Evolutionary conservation across 2,888 invertebrate genomes (phyloP).

Genomic region (Drosophila monieri): DNA sequence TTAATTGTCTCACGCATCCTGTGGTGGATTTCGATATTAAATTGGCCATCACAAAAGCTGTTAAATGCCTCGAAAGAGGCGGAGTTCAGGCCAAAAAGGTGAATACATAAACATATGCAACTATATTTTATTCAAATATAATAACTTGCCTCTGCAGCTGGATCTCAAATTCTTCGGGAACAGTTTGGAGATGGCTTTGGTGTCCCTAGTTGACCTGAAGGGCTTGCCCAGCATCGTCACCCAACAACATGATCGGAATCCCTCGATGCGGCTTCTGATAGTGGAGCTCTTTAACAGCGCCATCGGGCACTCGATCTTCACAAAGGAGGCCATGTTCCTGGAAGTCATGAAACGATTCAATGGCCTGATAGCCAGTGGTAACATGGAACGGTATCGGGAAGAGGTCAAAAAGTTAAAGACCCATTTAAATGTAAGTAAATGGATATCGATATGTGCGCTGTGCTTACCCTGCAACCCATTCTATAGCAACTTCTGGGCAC

Average conservation of each 20-base stretch:
- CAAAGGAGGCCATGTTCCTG: constrained; percentile 76
- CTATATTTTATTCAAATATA: not conserved
- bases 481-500: constrained; percentile 85
- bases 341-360: constrained; percentile 71
- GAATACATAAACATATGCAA: not conserved
- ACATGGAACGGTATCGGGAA: constrained; percentile 56
- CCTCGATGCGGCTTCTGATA: constrained; percentile 53
- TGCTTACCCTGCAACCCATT: not conserved
- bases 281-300: constrained; percentile 69
- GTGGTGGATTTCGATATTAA: constrained; percentile 73
- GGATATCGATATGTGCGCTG: not conserved
- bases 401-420: constrained; percentile 59
- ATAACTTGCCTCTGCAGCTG: constrained; percentile 43
- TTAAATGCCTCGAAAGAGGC: constrained; percentile 75
- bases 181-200: constrained; percentile 56
- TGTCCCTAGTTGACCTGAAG: constrained; percentile 62
- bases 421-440: constrained; percentile 64
- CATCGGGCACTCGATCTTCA: constrained; percentile 77
- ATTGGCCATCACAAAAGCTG: constrained; percentile 70
- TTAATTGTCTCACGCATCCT: constrained; percentile 63
- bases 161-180: constrained; percentile 57
- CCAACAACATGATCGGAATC: constrained; percentile 56
- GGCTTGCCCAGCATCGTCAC: constrained; percentile 77
- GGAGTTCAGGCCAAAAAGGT: constrained; percentile 67
- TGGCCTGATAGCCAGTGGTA: constrained; percentile 55